phyloP scores from a whole-genome alignment of 2,113 vertebrate species.

The Vireo altiloquus region DNA sequence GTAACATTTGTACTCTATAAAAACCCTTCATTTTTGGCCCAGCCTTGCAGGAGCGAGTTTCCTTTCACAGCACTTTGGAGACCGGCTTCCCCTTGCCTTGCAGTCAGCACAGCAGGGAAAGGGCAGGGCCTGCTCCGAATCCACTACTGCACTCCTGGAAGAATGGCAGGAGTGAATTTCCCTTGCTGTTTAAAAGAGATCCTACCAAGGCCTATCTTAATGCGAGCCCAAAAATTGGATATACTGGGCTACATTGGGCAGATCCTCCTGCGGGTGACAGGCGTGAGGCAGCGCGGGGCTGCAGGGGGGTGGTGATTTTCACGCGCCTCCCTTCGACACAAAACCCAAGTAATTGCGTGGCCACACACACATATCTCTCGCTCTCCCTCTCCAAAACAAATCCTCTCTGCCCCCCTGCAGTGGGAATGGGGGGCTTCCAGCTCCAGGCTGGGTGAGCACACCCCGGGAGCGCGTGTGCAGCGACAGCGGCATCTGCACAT shows the following conservation, averaged over 20 bases:
- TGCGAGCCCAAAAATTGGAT: not conserved
- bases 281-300: rapidly evolving
- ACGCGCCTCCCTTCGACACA: not conserved
- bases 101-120: not conserved
- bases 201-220: not conserved
- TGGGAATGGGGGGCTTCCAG: not conserved
- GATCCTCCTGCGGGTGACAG: not conserved
- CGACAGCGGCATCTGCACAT: not conserved
- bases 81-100: not conserved
- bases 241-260: rapidly evolving
- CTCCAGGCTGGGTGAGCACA: not conserved
- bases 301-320: not conserved
- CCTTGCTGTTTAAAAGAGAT: not conserved
- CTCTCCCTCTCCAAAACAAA: not conserved
- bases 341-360: not conserved
- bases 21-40: not conserved
- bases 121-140: not conserved
- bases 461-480: not conserved
- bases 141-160: rapidly evolving
- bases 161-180: rapidly evolving
- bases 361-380: rapidly evolving
- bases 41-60: not conserved
- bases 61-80: not conserved
- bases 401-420: not conserved
- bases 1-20: conserved; percentile 17